Conservation (phyloP, 2,888 invertebrate genomes). For the Platycnemis pennipes region DNA sequence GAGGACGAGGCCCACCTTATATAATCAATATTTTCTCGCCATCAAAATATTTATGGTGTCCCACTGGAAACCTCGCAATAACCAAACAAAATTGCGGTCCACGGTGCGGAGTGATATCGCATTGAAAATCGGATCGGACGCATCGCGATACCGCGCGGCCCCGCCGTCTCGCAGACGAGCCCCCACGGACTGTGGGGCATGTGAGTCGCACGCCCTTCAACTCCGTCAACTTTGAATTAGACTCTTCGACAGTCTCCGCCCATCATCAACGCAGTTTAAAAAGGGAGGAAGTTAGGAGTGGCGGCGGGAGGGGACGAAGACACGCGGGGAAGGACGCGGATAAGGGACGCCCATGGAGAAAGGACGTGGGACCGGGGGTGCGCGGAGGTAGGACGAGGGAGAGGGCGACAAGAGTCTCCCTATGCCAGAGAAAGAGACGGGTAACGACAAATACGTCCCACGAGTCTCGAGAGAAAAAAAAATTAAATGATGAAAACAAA, state of each 20-base stretch:
- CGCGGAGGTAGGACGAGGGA: not conserved
- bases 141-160: not conserved
- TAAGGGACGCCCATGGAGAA: not conserved
- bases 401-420: not conserved
- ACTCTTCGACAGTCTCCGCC: constrained; percentile 6
- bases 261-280: not conserved
- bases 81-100: too few relatives aligned
- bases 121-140: not conserved
- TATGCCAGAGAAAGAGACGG: not conserved
- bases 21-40: too few relatives aligned
- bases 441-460: not conserved
- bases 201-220: constrained; percentile 18
- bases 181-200: not conserved
- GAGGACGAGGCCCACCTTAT: too few relatives aligned
- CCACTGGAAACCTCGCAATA: too few relatives aligned
- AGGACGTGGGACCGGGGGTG: not conserved
- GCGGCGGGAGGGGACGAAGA: not conserved
- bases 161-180: not conserved
- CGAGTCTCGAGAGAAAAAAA: not conserved
- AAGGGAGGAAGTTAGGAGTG: not conserved
- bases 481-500: not conserved
- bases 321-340: not conserved
- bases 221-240: constrained; percentile 37
- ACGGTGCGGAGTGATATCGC: too few relatives aligned
- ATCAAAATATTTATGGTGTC: too few relatives aligned